Percentiles rank a stretch among this genome's conserved stretches.
phyloP scores from a whole-genome alignment of 2,888 invertebrate species.

The Metacarcinus magister region DNA sequence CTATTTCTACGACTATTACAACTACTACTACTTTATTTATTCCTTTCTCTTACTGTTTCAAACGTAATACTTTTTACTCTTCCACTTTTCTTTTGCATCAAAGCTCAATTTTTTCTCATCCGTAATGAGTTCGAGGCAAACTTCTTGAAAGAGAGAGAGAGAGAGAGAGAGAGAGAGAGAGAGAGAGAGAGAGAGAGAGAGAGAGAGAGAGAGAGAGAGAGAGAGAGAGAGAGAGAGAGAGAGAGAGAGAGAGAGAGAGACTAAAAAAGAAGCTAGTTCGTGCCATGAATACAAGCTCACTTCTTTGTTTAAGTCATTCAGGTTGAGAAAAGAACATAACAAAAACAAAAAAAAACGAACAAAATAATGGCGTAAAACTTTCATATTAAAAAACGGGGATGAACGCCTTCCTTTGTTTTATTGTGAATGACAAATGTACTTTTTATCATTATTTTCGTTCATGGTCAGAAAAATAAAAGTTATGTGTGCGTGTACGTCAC shows the following conservation, averaged over 20 bases:
- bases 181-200: slow-evolving; percentile 58
- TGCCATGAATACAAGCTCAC: no score
- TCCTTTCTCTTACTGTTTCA: not conserved
- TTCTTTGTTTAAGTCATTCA: not conserved
- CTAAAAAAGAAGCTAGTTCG: no score
- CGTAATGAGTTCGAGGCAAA: not conserved
- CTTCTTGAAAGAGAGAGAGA: not conserved
- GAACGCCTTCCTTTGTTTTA: not conserved
- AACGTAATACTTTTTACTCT: not conserved
- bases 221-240: slow-evolving; percentile 41
- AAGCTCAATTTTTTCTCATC: not conserved
- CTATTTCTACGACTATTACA: not conserved
- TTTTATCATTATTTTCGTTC: no score
- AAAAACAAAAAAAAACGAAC: not conserved
- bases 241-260: not conserved
- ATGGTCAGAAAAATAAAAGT: no score
- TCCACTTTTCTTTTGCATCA: not conserved
- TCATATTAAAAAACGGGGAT: not conserved
- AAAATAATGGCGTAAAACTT: not conserved
- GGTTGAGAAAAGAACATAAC: not conserved
- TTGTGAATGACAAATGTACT: not conserved
- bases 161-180: slow-evolving; percentile 37
- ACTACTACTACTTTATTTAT: not conserved
- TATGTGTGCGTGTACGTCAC: no score
- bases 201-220: slow-evolving; percentile 60